These are phyloP conservation scores for Neodontobutis hainanensis DNA, from an alignment of 2,113 vertebrate species.

Conservation along the genomic window DNA sequence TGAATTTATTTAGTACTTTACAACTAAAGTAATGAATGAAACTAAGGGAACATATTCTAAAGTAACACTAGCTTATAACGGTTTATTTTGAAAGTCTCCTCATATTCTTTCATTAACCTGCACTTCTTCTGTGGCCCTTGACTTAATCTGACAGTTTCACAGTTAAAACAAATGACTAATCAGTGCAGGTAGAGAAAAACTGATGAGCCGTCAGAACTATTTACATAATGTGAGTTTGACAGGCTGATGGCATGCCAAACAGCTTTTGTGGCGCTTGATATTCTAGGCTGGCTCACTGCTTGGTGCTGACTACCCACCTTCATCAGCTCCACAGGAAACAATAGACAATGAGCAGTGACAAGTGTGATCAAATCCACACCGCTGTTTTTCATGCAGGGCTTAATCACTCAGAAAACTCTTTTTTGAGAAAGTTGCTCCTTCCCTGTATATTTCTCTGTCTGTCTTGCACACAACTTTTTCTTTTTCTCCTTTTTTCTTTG, in stretches of 20 bases:
- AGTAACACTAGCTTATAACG: no score
- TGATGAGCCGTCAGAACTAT: constrained; percentile 8
- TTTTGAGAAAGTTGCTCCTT: constrained; percentile 29
- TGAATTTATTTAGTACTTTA: no score
- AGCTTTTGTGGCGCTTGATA: constrained; percentile 35
- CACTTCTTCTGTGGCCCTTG: not conserved
- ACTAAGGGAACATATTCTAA: no score
- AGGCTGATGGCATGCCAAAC: constrained; percentile 22
- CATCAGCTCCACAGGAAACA: constrained; percentile 48
- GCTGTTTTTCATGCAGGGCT: constrained; percentile 26
- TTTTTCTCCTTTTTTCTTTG: constrained; percentile 1
- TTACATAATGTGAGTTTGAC: constrained; percentile 23
- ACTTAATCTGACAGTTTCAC: constrained; percentile 22
- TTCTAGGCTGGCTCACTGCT: constrained; percentile 29
- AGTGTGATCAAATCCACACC: constrained; percentile 30
- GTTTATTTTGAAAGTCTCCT: not conserved
- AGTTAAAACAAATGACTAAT: constrained; percentile 22
- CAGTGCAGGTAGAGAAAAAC: constrained; percentile 2
- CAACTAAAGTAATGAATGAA: no score
- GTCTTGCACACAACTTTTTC: not conserved
- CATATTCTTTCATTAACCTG: not conserved
- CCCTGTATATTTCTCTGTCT: constrained; percentile 11
- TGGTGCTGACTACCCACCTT: constrained; percentile 29
- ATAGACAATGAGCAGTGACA: constrained; percentile 23
- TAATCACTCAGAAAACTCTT: constrained; percentile 46